Evolutionary conservation across 2,113 vertebrate genomes (phyloP), one percentile per base, ranked within the genome.

Genomic region (Struthidea cinerea): DNA sequence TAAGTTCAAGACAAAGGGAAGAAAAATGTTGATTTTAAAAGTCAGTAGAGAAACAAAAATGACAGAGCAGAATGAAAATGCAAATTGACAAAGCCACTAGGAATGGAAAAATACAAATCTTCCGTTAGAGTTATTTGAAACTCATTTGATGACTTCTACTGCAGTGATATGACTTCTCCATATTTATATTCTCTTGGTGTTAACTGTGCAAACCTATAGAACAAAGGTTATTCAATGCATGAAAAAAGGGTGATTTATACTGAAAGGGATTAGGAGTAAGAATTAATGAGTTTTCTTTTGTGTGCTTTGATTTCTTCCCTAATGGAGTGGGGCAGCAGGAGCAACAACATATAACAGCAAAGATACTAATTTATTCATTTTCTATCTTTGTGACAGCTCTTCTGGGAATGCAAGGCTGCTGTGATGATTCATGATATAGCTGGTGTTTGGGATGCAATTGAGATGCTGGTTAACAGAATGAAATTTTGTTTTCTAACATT

Each of bases 61-160:
- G 37, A 83, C 74, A 88, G 39, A 90, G 32, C 33, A 93, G 57
- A 94, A 93, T 82, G 70, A 82, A 91, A 91, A 96, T 94, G 41
- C 64, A 90, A 93, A 94, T 91, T 83, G 70, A 65, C 53, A 93
- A 42, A 90, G 53, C 18, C 55, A 57, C 16, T 44, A 76, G 41
- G 57, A 94, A 67, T 87, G 52, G 60, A 91, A 95, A 96, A 89
- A 85, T 46, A 86, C 49, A 83, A 76, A 80, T 53, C 32, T 49
- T 84, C 59, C 69, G 23, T 87, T 84, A 52, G n/a, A 74, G 50
- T 64, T 85, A 71, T 71, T 95, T 91, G 52, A 87, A 85, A 90
- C 80, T 94, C 46, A 57, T 93, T 83, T 88, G 46, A 80, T 85
- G 41, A 46, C 24, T 95, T 90, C 28, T 88, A 6, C 37, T 17